Percentiles rank a stretch among this genome's conserved stretches.
These are phyloP conservation scores for Fragum sueziense DNA, from an alignment of 2,888 invertebrate genomes.

Conservation along the genomic window DNA sequence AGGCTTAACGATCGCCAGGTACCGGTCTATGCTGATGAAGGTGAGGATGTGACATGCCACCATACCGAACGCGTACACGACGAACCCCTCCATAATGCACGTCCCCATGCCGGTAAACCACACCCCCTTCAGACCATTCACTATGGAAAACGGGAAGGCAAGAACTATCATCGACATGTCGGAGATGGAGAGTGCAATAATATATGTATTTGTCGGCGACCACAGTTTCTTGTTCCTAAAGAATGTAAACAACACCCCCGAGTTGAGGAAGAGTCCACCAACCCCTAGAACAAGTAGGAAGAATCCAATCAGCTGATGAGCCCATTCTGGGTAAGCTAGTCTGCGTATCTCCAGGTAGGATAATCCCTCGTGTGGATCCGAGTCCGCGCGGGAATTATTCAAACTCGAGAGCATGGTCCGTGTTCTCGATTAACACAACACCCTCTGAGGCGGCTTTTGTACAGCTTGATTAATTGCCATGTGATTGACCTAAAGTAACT, in stretches of 20 bases:
- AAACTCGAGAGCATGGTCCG: not conserved
- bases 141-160: conserved; percentile 58
- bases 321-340: conserved; percentile 31
- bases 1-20: conserved; percentile 72
- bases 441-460: not conserved
- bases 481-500: not conserved
- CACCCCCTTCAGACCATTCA: conserved; percentile 54
- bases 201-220: conserved; percentile 73
- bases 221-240: conserved; percentile 65
- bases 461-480: not conserved
- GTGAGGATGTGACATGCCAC: conserved; percentile 68
- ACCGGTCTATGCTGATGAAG: conserved; percentile 72
- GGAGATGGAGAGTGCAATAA: conserved; percentile 66
- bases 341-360: not conserved
- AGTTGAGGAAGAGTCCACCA: conserved; percentile 61
- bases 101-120: conserved; percentile 56
- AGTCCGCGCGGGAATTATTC: not conserved
- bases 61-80: conserved; percentile 70
- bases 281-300: conserved; percentile 39
- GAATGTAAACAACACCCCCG: conserved; percentile 62
- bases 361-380: not conserved
- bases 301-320: conserved; percentile 23
- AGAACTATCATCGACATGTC: conserved; percentile 70
- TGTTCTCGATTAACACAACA: not conserved
- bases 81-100: conserved; percentile 69